A percentile compares a stretch with the other conserved stretches of the same genome.
Conservation (phyloP, 2,888 invertebrate genomes). For the Boloria euphrosyne region DNA sequence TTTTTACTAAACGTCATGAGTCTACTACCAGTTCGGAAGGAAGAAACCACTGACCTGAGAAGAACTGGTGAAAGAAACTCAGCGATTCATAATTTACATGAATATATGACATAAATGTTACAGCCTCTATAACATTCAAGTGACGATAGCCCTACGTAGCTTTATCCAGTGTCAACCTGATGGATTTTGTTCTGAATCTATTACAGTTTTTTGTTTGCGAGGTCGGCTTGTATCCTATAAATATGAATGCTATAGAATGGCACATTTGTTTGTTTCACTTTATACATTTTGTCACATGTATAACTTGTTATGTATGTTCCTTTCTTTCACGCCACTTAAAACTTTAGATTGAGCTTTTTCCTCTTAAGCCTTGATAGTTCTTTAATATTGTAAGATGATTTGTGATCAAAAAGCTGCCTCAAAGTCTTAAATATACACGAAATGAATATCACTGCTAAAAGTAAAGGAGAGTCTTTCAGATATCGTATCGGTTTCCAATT, state of each 20-base stretch:
- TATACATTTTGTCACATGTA: constrained; percentile 1
- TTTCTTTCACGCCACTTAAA: background rate
- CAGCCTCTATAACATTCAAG: constrained; percentile 52
- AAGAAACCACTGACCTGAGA: no score
- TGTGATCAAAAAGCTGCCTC: background rate
- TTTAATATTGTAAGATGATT: background rate
- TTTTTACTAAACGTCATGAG: no score
- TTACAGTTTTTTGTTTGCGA: constrained; percentile 70
- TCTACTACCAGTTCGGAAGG: no score
- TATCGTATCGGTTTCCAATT: constrained; percentile 81
- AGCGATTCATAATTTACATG: background rate
- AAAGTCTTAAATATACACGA: constrained; percentile 12
- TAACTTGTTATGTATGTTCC: background rate
- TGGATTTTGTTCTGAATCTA: constrained; percentile 78
- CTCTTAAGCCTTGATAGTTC: background rate
- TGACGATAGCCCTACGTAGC: constrained; percentile 52
- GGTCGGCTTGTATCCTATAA: constrained; percentile 53
- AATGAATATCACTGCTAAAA: constrained; percentile 22
- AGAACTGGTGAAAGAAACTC: no score
- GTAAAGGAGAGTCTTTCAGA: constrained; percentile 40
- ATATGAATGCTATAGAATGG: constrained; percentile 53
- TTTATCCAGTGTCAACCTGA: constrained; percentile 63
- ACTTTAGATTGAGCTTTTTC: background rate
- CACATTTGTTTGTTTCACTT: constrained; percentile 31
- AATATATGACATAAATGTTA: constrained; percentile 20